These are phyloP conservation scores for Opisthocomus hoazin DNA, from an alignment of 2,113 vertebrate species.

Conservation along the genomic window DNA sequence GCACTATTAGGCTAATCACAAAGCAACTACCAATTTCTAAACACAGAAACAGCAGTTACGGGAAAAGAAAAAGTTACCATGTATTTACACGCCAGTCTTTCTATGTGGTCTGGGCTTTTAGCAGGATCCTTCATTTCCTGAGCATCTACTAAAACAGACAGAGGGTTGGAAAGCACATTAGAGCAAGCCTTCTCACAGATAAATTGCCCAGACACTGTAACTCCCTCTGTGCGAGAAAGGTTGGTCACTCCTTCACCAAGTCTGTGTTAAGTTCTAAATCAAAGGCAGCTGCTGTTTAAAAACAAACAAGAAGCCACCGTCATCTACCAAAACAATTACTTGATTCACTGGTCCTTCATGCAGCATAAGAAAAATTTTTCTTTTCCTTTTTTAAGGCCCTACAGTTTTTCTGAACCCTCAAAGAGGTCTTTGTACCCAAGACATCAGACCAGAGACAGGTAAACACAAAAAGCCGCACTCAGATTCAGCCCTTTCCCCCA, in stretches of 20 bases:
- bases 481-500: not conserved
- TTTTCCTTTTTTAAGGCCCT: not conserved
- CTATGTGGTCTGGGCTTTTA: conserved; percentile 42
- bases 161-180: not conserved
- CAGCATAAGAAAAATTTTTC: not conserved
- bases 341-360: not conserved
- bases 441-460: no score
- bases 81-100: conserved; percentile 71
- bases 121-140: not conserved
- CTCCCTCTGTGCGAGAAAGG: not conserved
- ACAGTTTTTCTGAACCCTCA: not conserved
- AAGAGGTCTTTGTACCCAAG: not conserved
- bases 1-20: not conserved
- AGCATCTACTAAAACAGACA: not conserved
- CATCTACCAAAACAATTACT: not conserved
- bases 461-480: not conserved
- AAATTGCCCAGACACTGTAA: not conserved
- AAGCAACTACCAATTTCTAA: not conserved
- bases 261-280: not conserved
- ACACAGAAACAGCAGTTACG: not conserved
- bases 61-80: conserved; percentile 74
- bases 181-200: not conserved
- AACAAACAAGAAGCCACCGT: not conserved
- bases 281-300: not conserved
- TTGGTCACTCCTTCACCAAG: not conserved